phyloP scores from a whole-genome alignment of 2,113 vertebrate species.

The Oenanthe oenanthe region DNA sequence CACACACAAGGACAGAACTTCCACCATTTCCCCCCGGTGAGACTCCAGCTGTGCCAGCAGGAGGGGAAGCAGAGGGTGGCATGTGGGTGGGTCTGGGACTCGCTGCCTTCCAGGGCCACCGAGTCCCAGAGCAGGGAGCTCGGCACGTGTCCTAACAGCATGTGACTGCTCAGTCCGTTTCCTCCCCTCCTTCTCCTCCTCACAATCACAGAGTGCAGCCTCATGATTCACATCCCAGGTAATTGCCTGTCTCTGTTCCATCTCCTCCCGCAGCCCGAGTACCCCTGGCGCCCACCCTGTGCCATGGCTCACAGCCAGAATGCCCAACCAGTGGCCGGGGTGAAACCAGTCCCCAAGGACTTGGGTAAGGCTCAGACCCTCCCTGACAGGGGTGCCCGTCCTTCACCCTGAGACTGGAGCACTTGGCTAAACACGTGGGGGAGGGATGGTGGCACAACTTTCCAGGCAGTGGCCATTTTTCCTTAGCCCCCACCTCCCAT shows the following conservation, averaged over 20 bases:
- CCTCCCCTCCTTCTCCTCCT: background rate
- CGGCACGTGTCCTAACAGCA: background rate
- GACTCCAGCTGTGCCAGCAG: background rate
- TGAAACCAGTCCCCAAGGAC: slow-evolving; percentile 83
- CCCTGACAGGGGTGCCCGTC: accelerated
- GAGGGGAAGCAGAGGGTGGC: background rate
- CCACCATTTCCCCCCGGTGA: slow-evolving; percentile 80
- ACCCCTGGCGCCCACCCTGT: slow-evolving; percentile 88
- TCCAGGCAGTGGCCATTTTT: background rate
- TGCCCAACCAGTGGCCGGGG: slow-evolving; percentile 72
- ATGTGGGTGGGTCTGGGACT: accelerated
- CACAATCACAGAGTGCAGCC: accelerated
- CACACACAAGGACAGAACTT: slow-evolving; percentile 78
- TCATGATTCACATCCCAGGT: background rate
- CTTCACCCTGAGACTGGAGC: background rate
- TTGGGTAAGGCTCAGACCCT: slow-evolving; percentile 79
- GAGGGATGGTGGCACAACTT: background rate
- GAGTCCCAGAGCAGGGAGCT: background rate
- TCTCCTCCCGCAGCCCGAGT: slow-evolving; percentile 74
- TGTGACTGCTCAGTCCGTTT: background rate
- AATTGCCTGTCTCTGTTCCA: background rate
- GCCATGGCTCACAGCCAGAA: slow-evolving; percentile 81
- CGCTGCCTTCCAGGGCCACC: accelerated
- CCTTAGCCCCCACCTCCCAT: background rate
- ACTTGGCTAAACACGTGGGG: background rate